Conservation (phyloP, 1,140 invertebrate species). For the Tribolium castaneum region DNA sequence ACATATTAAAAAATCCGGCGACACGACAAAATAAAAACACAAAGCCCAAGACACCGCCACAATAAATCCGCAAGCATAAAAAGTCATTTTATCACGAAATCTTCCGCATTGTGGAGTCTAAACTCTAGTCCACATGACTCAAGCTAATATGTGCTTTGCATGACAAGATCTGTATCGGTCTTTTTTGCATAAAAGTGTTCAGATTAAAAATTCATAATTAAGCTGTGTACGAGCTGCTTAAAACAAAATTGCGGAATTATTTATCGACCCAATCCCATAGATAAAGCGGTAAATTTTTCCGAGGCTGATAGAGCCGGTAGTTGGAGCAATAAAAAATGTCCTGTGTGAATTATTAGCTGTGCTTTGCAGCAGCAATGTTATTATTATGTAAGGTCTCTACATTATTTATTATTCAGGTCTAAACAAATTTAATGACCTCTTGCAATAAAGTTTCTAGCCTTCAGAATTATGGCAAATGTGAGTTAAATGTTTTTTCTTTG, state of each 20-base stretch:
- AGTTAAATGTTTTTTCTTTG: not conserved
- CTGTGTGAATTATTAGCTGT: not conserved
- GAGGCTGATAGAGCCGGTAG: not conserved
- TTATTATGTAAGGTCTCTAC: not conserved
- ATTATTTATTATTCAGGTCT: not conserved
- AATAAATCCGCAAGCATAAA: slow-evolving; percentile 1
- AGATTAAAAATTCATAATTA: slow-evolving; percentile 14
- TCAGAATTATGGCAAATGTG: not conserved
- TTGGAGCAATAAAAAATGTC: not conserved
- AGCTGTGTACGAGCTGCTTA: not conserved
- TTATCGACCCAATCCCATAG: not conserved
- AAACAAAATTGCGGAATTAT: not conserved
- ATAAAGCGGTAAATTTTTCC: not conserved
- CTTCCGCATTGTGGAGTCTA: not conserved
- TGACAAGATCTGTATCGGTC: not conserved
- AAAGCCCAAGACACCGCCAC: not conserved
- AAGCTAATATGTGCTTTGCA: slow-evolving; percentile 4
- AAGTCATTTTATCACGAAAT: slow-evolving; percentile 12
- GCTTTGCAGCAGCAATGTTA: not conserved
- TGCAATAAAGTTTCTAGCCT: not conserved
- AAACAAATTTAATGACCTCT: not conserved
- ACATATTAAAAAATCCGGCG: not conserved
- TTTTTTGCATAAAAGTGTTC: slow-evolving; percentile 26
- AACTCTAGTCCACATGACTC: not conserved
- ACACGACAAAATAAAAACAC: not conserved